Evolutionary conservation across 2,797 vertebrate genomes (phyloP), one percentile per base, ranked within the genome.

Genomic region (Avahi laniger): DNA sequence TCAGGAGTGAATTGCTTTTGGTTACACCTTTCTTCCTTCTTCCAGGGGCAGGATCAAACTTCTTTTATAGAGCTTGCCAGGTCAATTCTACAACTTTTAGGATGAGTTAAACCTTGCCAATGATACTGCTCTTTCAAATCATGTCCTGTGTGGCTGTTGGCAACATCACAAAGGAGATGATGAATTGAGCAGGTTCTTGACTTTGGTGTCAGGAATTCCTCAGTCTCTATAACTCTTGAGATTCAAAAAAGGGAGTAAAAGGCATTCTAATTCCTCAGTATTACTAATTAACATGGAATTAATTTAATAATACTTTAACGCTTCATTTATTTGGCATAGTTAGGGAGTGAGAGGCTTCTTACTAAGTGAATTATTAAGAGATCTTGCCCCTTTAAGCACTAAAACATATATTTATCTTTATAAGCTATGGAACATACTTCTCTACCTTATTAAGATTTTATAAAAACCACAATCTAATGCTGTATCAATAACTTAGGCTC

Each of bases 281-380:
- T 84, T 76, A 69, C 78, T 79, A 76, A 72, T 72, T 80, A 93
- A 59, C 26, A 80, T 41, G 41, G 65, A 78, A 73, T 82, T 92
- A 92, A 96, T 59, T 73, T 89, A 84, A 84, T 81, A 81, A 38
- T 33, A 63, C 48, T 76, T 92, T 89, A 79, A 63, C 18, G 61
- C 11, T 79, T 89, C n/a, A 61, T 59, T 79, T 95, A 65, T 52
- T 81, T 91, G 57, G 35, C 69, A 75, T 38, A 91, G 18, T 54
- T 94, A 59, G 15, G 41, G 59, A 95, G 70, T 43, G 61, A 91
- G 57, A 80, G 11, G 18, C 33, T 83, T 95, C 41, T 41, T 73
- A 48, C 33, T 82, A 90, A 89, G 41, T 22, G 52, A 72, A 35
- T 82, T 76, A 43, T 87, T 73, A 75, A 61, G 83, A 28, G n/a